These are phyloP conservation scores for Pterocles gutturalis DNA, from an alignment of 2,113 vertebrate genomes.

Conservation along the genomic window DNA sequence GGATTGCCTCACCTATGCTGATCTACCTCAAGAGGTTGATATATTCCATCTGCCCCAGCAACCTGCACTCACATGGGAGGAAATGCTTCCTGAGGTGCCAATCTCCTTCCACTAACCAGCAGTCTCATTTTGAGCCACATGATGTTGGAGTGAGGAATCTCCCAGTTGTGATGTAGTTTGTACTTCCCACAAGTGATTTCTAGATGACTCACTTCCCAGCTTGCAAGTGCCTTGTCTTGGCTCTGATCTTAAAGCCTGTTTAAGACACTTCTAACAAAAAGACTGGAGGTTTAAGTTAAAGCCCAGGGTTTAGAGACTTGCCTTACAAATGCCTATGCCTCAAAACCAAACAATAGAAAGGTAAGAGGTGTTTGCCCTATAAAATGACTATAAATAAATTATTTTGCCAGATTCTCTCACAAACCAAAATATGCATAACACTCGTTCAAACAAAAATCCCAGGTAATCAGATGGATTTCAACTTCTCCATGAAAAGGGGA, in stretches of 20 bases:
- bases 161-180: background rate
- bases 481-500: background rate
- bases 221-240: background rate
- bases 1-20: background rate
- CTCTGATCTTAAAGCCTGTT: background rate
- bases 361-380: background rate
- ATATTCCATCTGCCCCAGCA: background rate
- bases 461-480: constrained; percentile 5
- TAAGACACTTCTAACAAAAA: background rate
- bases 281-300: background rate
- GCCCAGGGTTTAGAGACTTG: background rate
- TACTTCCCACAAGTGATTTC: background rate
- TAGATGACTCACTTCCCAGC: background rate
- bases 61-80: background rate
- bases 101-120: background rate
- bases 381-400: background rate
- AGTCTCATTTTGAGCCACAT: background rate
- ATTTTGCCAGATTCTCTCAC: background rate
- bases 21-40: background rate
- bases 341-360: background rate
- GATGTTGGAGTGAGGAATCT: background rate
- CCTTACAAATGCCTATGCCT: background rate
- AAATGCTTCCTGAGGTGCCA: background rate
- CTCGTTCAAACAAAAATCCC: background rate
- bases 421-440: background rate